Conservation (phyloP, 1,140 invertebrate genomes). For the Yoshiicerus persimilis region DNA sequence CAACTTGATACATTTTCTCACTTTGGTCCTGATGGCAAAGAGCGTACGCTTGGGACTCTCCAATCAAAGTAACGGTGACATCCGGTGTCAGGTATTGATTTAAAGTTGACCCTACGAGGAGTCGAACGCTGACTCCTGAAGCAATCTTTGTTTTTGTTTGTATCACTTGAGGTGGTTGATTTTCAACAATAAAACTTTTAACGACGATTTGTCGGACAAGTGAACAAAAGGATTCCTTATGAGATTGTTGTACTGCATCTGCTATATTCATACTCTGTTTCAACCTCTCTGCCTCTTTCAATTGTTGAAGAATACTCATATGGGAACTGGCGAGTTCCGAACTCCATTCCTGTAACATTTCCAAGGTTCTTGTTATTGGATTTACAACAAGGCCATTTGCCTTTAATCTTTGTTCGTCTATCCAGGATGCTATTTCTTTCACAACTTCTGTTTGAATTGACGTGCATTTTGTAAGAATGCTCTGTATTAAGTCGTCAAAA, state of each 20-base stretch:
- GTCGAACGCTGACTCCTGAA: background rate
- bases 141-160: constrained; percentile 8
- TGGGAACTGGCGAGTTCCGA: background rate
- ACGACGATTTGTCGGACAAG: background rate
- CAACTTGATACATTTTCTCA: background rate
- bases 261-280: background rate
- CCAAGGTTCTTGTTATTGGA: background rate
- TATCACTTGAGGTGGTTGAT: background rate
- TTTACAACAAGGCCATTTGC: background rate
- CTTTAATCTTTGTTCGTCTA: background rate
- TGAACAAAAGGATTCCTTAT: background rate
- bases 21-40: background rate
- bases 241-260: background rate
- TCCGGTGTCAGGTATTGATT: background rate
- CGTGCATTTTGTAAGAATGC: background rate
- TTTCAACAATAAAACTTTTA: background rate
- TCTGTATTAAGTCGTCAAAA: background rate
- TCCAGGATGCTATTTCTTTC: background rate
- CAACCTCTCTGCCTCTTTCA: background rate
- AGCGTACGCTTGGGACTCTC: background rate
- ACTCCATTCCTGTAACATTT: background rate
- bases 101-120: background rate
- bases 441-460: background rate
- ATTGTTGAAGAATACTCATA: background rate
- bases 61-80: background rate